Evolutionary conservation across 2,113 vertebrate species (phyloP), one percentile per base, ranked within the genome.

Genomic region (Sclerurus mexicanus): DNA sequence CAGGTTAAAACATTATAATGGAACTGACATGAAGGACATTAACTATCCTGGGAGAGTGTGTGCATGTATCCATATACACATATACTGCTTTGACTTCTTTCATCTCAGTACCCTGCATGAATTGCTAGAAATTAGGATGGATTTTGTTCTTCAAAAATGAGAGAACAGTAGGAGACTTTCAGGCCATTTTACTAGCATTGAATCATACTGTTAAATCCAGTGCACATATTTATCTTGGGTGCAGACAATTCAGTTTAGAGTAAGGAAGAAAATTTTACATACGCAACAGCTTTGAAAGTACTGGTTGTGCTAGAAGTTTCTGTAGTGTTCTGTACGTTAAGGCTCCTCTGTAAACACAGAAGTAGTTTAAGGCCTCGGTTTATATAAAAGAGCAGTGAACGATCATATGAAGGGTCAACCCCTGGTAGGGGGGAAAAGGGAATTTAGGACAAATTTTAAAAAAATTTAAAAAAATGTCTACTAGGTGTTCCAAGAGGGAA

Each of bases 1-100:
- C 15, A 39, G 18, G 35, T 63, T 50, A 46, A 76, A 69, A 58
- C 7, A 17, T 4, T 19, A 3, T 1, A 56, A 25, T 10, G 24
- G 64, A 73, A n/a, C 33, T 46, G 11, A 40, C 30, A 23, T 20
- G 18, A 68, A 74, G n/a, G 15, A 22, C 55, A 68, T 30, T 30
- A 60, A 0, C 47, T 87, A 1, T n/a, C 12, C 20, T 14, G 17
- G 28, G 25, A 44, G n/a, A 17, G 13, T 3, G 8, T 49, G 1
- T 44, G 3, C 64, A 2, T 62, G 0, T 39, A 5, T 14, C 4
- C 19, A 23, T 9, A 15, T 7, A 23, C 50, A 52, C 10, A 40
- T 2, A 4, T 1, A 52, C 24, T 59, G 12, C 44, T 72, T 62
- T 11, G 16, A 68, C 5, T 49, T 44, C 33, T 42, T 50, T 66